These are phyloP conservation scores for Ypsolopha sequella DNA, from an alignment of 2,888 invertebrate species.

Conservation along the genomic window DNA sequence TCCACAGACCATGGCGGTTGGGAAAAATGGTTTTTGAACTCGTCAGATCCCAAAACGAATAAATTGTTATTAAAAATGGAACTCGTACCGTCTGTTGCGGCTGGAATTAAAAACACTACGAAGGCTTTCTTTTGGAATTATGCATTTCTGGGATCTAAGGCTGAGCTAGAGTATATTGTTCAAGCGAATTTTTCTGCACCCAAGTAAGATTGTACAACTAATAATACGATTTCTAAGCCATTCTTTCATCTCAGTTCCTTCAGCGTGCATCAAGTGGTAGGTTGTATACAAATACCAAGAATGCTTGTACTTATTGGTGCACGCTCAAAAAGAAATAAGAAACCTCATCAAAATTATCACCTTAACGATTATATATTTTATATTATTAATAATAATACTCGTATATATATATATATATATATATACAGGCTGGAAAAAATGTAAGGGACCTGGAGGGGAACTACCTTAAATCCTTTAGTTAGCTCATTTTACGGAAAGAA, in stretches of 20 bases:
- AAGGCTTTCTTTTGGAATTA: constrained; percentile 84
- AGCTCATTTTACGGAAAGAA: too few relatives aligned
- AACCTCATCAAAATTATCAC: constrained; percentile 8
- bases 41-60: constrained; percentile 73
- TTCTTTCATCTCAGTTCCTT: not conserved
- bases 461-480: too few relatives aligned
- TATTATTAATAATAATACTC: too few relatives aligned
- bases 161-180: constrained; percentile 79
- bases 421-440: too few relatives aligned
- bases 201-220: constrained; percentile 31
- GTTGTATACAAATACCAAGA: too few relatives aligned
- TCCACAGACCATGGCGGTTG: constrained; percentile 78
- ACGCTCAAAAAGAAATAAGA: too few relatives aligned
- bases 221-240: not conserved
- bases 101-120: constrained; percentile 80
- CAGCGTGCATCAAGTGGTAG: not conserved
- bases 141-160: constrained; percentile 80
- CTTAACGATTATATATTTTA: too few relatives aligned
- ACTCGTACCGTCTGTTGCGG: constrained; percentile 73
- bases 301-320: too few relatives aligned
- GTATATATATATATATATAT: too few relatives aligned
- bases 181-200: constrained; percentile 77
- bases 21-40: constrained; percentile 80
- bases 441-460: too few relatives aligned
- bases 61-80: constrained; percentile 77